A percentile compares a stretch with the other conserved stretches of the same genome.
These are phyloP conservation scores for Corythornis vintsioides DNA, from an alignment of 2,113 vertebrate genomes.

Conservation along the genomic window DNA sequence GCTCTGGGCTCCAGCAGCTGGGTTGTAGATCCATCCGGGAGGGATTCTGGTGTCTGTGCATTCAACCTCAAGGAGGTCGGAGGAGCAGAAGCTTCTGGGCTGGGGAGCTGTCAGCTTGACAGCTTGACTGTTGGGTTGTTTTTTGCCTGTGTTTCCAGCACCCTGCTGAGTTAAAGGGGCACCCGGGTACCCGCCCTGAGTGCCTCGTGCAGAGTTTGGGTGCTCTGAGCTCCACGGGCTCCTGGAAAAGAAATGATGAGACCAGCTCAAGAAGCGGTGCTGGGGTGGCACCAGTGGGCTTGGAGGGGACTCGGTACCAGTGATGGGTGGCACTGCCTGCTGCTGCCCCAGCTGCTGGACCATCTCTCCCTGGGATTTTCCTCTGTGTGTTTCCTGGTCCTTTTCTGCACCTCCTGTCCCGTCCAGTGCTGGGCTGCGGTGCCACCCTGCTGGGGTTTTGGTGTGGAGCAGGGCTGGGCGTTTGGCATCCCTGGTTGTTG, in stretches of 20 bases:
- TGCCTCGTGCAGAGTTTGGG: rapidly evolving
- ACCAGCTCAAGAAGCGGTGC: not conserved
- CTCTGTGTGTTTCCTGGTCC: rapidly evolving
- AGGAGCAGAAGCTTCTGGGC: not conserved
- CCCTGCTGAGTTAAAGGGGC: rapidly evolving
- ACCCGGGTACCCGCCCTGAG: rapidly evolving
- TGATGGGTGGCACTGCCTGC: not conserved
- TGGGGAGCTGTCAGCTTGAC: rapidly evolving
- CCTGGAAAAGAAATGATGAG: not conserved
- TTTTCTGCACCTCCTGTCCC: not conserved
- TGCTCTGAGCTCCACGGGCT: rapidly evolving
- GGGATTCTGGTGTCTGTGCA: too few relatives aligned
- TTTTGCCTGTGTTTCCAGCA: not conserved
- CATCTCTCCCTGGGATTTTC: rapidly evolving
- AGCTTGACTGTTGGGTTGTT: not conserved
- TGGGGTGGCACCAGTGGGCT: not conserved
- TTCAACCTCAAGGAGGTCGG: not conserved
- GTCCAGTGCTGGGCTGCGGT: rapidly evolving
- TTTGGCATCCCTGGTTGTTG: rapidly evolving
- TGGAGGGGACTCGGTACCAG: rapidly evolving
- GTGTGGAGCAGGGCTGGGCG: rapidly evolving
- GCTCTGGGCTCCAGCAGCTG: not conserved
- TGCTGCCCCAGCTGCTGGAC: not conserved
- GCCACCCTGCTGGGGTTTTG: not conserved
- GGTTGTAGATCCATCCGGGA: too few relatives aligned